Evolutionary conservation across 1,140 invertebrate genomes (phyloP).

Genomic region (Ceratina japonica): DNA sequence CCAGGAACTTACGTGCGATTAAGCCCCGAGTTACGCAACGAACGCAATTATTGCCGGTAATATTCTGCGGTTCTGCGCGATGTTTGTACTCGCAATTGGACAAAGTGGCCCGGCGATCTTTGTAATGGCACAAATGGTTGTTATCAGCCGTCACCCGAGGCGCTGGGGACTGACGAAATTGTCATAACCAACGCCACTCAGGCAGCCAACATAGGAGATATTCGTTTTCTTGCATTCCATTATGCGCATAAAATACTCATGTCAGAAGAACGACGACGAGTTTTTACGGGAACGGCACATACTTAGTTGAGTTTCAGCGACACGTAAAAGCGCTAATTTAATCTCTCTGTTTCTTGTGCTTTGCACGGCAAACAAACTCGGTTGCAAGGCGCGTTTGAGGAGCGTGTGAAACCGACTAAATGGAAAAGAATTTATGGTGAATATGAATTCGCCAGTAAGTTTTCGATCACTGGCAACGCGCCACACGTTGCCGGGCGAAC

Average conservation of each 20-base stretch:
- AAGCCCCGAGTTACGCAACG: conserved; percentile 55
- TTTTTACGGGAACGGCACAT: too few relatives aligned
- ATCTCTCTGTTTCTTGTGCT: too few relatives aligned
- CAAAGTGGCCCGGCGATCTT: conserved; percentile 48
- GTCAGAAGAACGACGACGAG: too few relatives aligned
- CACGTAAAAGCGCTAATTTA: not conserved
- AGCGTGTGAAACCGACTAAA: not conserved
- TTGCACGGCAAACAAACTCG: not conserved
- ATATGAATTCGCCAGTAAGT: not conserved
- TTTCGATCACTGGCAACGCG: conserved; percentile 21
- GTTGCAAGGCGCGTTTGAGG: not conserved
- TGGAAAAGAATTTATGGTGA: not conserved
- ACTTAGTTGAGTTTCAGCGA: too few relatives aligned
- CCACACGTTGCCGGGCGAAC: conserved; percentile 5
- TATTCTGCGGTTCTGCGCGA: conserved; percentile 36
- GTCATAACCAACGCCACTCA: not conserved
- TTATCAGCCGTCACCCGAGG: conserved; percentile 38
- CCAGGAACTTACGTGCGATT: conserved; percentile 58
- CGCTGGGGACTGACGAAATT: conserved; percentile 10
- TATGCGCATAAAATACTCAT: not conserved
- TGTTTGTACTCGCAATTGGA: conserved; percentile 24
- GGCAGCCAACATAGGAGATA: too few relatives aligned
- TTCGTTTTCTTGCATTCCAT: not conserved
- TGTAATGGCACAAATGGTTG: conserved; percentile 54
- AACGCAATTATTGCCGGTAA: conserved; percentile 56